A percentile compares a stretch with the other conserved stretches of the same genome.
Evolutionary conservation across 2,113 vertebrate genomes (phyloP).

Genomic region (Amphiprion percula): DNA sequence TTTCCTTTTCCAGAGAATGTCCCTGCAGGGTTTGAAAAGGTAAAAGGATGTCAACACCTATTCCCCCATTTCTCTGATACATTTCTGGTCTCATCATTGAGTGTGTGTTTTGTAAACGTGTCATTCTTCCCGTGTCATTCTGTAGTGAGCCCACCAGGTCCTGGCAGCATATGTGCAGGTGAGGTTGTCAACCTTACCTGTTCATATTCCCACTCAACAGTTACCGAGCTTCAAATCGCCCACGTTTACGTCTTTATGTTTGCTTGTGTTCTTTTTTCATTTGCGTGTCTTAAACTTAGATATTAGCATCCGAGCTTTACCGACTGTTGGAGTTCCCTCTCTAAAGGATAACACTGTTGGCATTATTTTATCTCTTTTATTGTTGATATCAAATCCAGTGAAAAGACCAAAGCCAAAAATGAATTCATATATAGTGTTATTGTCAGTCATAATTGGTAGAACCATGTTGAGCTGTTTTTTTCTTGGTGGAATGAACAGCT

Average conservation of each 20-base stretch:
- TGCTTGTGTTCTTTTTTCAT: not conserved
- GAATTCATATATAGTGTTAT: not conserved
- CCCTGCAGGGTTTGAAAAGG: conserved; percentile 65
- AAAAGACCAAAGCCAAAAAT: not conserved
- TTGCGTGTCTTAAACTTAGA: conserved; percentile 18
- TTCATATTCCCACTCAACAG: conserved; percentile 51
- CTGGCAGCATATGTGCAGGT: conserved; percentile 87
- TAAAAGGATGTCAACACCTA: conserved; percentile 35
- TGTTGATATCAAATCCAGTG: not conserved
- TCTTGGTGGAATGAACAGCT: too few relatives aligned
- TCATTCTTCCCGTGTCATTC: conserved; percentile 47
- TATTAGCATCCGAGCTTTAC: not conserved
- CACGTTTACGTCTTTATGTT: not conserved
- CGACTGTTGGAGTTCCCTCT: not conserved
- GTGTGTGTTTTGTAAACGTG: conserved; percentile 56
- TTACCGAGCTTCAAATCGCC: conserved; percentile 18
- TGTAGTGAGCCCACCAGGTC: conserved; percentile 81
- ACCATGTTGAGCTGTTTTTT: too few relatives aligned
- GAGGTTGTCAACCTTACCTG: conserved; percentile 71
- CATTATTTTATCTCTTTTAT: not conserved
- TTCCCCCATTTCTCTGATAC: not conserved
- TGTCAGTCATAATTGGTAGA: not conserved
- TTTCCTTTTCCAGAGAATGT: conserved; percentile 72
- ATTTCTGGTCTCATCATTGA: conserved; percentile 16
- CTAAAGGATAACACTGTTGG: not conserved